These are phyloP conservation scores for Notothenia rossii DNA, from an alignment of 2,113 vertebrate genomes.

Conservation along the genomic window DNA sequence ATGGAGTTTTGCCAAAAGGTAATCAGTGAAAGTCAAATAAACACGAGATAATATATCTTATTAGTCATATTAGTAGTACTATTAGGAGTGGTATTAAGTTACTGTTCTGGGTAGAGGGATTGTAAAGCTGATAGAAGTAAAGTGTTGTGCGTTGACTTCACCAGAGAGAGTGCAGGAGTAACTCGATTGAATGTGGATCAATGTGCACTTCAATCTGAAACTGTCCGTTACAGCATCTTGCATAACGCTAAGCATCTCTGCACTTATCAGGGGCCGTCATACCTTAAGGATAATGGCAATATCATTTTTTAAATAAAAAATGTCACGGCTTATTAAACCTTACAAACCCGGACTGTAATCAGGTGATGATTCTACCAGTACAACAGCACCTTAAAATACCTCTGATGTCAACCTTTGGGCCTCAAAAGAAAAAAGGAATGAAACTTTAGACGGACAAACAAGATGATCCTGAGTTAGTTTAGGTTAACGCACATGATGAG, in stretches of 20 bases:
- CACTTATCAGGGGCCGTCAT: background rate
- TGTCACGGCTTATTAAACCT: background rate
- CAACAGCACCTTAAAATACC: slow-evolving; percentile 14
- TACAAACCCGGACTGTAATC: background rate
- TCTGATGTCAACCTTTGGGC: background rate
- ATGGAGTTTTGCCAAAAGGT: too few relatives aligned
- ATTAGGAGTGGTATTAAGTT: background rate
- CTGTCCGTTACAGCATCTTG: background rate
- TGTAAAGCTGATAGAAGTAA: background rate
- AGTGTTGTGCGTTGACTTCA: background rate
- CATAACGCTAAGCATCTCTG: background rate
- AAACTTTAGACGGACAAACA: slow-evolving; percentile 1
- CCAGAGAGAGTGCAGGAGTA: background rate
- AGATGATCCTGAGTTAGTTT: background rate
- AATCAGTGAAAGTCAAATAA: too few relatives aligned
- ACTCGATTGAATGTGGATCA: slow-evolving; percentile 11
- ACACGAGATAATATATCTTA: too few relatives aligned
- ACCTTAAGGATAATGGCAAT: background rate
- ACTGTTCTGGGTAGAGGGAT: background rate
- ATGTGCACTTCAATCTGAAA: background rate
- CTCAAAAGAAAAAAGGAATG: slow-evolving; percentile 4
- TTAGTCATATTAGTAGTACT: background rate
- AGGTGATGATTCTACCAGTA: background rate
- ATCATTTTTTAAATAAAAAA: background rate
- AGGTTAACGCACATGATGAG: background rate